phyloP scores from a whole-genome alignment of 2,888 invertebrate genomes.

The Piscicola geometra region DNA sequence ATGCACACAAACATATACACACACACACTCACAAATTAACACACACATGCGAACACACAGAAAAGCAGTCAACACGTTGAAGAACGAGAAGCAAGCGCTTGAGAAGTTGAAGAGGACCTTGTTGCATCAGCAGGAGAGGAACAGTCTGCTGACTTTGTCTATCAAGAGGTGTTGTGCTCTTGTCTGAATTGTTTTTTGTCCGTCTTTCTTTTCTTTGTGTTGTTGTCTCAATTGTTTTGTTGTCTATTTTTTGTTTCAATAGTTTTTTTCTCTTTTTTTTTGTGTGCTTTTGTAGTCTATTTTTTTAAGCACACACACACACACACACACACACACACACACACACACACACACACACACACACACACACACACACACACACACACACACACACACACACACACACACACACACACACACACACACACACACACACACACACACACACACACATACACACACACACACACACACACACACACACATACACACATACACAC shows the following conservation, averaged over 20 bases:
- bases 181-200: not conserved
- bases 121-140: not conserved
- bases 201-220: not conserved
- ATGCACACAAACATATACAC: not conserved
- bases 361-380: constrained; percentile 12
- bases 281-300: not conserved
- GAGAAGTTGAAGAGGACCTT: not conserved
- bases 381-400: constrained; percentile 20
- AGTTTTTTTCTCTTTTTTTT: not conserved
- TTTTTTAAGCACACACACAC: constrained; percentile 16
- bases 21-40: not conserved
- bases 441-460: constrained; percentile 19
- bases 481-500: not conserved
- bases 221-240: not conserved
- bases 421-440: constrained; percentile 22
- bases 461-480: too few relatives aligned
- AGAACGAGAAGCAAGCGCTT: not conserved
- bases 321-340: constrained; percentile 15
- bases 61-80: not conserved
- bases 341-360: constrained; percentile 17
- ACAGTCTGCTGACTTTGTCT: not conserved
- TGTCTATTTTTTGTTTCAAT: not conserved
- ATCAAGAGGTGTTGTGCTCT: not conserved
- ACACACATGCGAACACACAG: not conserved
- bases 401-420: constrained; percentile 3